Evolutionary conservation across 35 echinoderm and acorn worm species (phyloP).

Genomic region (Stichopus chloronotus): DNA sequence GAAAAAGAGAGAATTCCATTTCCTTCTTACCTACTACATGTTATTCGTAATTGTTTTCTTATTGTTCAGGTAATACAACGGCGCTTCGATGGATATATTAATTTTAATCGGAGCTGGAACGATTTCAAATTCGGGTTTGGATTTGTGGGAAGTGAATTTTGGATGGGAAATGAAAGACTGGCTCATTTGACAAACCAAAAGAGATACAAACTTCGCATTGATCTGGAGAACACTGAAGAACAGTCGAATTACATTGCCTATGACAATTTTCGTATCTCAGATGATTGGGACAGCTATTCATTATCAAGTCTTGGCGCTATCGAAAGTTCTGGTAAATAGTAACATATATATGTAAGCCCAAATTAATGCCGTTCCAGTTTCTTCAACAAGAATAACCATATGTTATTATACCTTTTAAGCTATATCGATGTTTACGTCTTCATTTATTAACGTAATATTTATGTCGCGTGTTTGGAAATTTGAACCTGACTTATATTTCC

Average conservation of each 20-base stretch:
- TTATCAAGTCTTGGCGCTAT: neutral
- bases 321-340: too few species aligned
- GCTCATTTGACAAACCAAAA: constrained; percentile 30
- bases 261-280: constrained; percentile 34
- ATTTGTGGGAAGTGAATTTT: constrained; percentile 8
- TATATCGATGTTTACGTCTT: too few species aligned
- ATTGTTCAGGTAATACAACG: constrained; percentile 25
- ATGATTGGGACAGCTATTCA: constrained; percentile 29
- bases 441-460: too few species aligned
- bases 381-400: too few species aligned
- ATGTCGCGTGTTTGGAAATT: too few species aligned
- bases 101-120: constrained; percentile 13
- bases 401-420: too few species aligned
- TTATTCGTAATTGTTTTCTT: neutral
- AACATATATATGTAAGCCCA: too few species aligned
- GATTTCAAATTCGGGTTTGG: constrained; percentile 40
- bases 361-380: too few species aligned
- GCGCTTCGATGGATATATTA: neutral
- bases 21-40: neutral
- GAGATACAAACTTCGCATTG: constrained; percentile 29
- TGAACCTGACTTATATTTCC: too few species aligned
- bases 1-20: too few species aligned
- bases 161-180: constrained; percentile 36
- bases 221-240: constrained; percentile 16
- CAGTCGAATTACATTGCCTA: constrained; percentile 7